These are phyloP conservation scores for Apostichopus leukothele DNA, from an alignment of 53 echinoderm and acorn worm species.

Conservation along the genomic window DNA sequence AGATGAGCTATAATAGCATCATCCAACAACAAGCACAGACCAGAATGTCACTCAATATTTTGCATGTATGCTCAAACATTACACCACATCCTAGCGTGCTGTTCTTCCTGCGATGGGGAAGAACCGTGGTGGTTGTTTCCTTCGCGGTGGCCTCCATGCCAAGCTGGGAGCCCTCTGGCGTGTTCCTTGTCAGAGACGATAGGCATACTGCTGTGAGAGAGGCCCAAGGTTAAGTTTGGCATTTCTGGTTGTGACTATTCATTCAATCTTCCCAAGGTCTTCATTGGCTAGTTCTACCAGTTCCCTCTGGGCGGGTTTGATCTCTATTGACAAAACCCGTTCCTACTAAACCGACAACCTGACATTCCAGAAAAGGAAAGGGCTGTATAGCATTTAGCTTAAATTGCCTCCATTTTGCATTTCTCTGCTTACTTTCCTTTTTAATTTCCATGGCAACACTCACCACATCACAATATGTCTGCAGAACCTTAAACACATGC, in stretches of 20 bases:
- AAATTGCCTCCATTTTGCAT: background rate
- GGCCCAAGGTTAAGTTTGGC: conserved; percentile 44
- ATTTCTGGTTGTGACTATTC: conserved; percentile 21
- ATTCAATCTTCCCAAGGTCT: conserved; percentile 29
- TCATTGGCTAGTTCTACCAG: conserved; percentile 20
- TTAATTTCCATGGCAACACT: too few relatives aligned
- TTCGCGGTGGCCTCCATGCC: conserved; percentile 37
- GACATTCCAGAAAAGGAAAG: conserved; percentile 22
- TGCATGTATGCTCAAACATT: conserved; percentile 9
- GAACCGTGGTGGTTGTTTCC: conserved; percentile 14
- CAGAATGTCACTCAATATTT: background rate
- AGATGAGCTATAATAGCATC: background rate
- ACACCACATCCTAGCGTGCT: background rate
- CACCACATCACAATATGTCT: too few relatives aligned
- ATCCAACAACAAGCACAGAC: background rate
- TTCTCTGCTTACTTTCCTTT: background rate
- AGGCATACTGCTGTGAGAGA: conserved; percentile 40
- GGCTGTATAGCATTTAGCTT: background rate
- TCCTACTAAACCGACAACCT: background rate
- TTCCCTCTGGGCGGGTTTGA: conserved; percentile 22
- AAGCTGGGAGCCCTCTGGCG: conserved; percentile 42
- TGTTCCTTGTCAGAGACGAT: conserved; percentile 22
- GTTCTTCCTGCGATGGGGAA: background rate
- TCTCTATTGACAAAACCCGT: conserved; percentile 10
- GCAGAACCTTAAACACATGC: too few relatives aligned